phyloP scores from a whole-genome alignment of 1,140 invertebrate genomes.

The Drosophila fuyamai region DNA sequence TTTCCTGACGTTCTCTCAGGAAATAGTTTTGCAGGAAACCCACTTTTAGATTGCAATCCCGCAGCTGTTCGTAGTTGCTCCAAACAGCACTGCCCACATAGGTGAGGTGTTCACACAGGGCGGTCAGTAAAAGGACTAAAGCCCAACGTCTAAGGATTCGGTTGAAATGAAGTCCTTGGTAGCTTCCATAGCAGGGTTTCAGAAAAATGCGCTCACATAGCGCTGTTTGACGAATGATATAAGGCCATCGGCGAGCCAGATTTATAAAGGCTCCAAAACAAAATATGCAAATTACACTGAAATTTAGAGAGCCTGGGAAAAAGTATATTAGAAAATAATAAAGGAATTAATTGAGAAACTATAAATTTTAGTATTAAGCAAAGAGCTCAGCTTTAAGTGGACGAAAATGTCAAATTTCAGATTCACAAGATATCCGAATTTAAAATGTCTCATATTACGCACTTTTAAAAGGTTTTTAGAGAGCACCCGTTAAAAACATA shows the following conservation, averaged over 20 bases:
- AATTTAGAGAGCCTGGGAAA: constrained; percentile 63
- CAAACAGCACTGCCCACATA: constrained; percentile 72
- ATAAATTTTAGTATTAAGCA: too few species aligned
- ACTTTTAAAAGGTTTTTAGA: too few species aligned
- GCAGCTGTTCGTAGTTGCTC: constrained; percentile 71
- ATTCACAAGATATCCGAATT: too few species aligned
- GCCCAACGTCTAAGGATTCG: constrained; percentile 49
- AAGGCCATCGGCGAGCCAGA: constrained; percentile 59
- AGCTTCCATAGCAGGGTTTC: constrained; percentile 50
- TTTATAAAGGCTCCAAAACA: constrained; percentile 59
- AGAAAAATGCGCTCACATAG: constrained; percentile 57
- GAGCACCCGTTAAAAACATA: not conserved
- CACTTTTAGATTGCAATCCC: constrained; percentile 63
- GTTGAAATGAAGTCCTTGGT: constrained; percentile 43
- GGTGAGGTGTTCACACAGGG: constrained; percentile 61
- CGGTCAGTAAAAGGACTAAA: constrained; percentile 39
- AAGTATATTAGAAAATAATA: too few species aligned
- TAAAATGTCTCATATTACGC: too few species aligned
- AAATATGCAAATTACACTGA: constrained; percentile 73
- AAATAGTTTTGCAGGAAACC: constrained; percentile 74
- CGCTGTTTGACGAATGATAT: constrained; percentile 51
- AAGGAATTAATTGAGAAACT: too few species aligned
- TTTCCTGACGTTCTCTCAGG: constrained; percentile 65
- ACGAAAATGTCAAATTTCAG: too few species aligned
- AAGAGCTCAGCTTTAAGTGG: too few species aligned